phyloP scores from a whole-genome alignment of 2,888 invertebrate species.

The Ectropis crepuscularia region DNA sequence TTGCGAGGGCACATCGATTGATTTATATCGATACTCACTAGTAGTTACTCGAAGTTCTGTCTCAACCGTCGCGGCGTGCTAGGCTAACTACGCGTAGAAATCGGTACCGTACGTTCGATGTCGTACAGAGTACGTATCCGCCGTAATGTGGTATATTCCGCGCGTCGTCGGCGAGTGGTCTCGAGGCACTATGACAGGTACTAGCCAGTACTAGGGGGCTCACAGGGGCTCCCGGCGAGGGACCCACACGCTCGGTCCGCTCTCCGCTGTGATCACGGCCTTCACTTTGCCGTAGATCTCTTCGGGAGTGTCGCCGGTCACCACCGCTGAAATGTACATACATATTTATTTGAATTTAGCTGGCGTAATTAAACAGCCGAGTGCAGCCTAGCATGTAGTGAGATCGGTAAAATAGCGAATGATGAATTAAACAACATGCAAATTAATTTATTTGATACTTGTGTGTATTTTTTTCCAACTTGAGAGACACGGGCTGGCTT shows the following conservation, averaged over 20 bases:
- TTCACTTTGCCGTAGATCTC: slow-evolving; percentile 98
- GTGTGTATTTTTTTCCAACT: too few species aligned
- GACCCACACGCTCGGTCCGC: slow-evolving; percentile 98
- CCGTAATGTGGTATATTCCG: slow-evolving; percentile 30
- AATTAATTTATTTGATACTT: too few species aligned
- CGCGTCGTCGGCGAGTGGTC: slow-evolving; percentile 47
- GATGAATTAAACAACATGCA: too few species aligned
- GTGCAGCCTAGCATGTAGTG: too few species aligned
- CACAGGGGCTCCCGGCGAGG: slow-evolving; percentile 98
- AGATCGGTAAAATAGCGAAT: too few species aligned
- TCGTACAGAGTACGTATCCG: neutral
- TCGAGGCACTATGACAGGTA: slow-evolving; percentile 64
- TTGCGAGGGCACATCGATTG: too few species aligned
- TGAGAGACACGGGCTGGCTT: too few species aligned
- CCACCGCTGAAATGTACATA: slow-evolving; percentile 89
- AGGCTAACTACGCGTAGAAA: neutral
- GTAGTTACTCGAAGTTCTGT: too few species aligned
- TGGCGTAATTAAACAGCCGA: too few species aligned
- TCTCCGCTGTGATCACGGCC: slow-evolving; percentile 97
- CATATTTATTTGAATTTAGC: neutral
- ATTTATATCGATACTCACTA: too few species aligned
- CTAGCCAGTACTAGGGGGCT: slow-evolving; percentile 75
- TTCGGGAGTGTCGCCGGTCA: slow-evolving; percentile 98
- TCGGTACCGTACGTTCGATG: slow-evolving; percentile 10
- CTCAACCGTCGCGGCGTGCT: too few species aligned